These are phyloP conservation scores for Hydropsyche tenuis DNA, from an alignment of 1,140 invertebrate genomes.

Conservation along the genomic window DNA sequence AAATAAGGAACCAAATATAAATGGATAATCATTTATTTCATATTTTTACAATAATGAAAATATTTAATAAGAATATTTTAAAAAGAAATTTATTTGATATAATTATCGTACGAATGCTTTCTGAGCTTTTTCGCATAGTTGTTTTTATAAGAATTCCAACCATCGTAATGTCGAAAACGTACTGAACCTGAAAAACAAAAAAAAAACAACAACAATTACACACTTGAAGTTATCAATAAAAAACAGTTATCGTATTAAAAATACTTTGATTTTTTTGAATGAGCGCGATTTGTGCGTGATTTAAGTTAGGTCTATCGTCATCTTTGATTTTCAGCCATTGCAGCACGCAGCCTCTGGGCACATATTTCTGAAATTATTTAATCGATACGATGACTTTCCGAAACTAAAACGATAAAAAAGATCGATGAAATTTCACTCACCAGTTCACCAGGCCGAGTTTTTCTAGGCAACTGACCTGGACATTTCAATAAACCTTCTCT, in stretches of 20 bases:
- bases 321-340: constrained; percentile 14
- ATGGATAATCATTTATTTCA: too few relatives aligned
- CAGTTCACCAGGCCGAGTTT: background rate
- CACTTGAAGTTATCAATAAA: background rate
- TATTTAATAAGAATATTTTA: too few relatives aligned
- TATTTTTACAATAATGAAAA: too few relatives aligned
- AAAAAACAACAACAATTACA: background rate
- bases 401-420: too few relatives aligned
- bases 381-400: constrained; percentile 3
- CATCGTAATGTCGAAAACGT: constrained; percentile 21
- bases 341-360: constrained; percentile 2
- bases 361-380: constrained; percentile 7
- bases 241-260: background rate
- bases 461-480: constrained; percentile 2
- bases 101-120: background rate
- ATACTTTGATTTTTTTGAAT: background rate
- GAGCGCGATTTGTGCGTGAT: background rate
- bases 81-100: background rate
- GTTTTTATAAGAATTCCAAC: constrained; percentile 10
- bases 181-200: background rate
- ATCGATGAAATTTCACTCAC: background rate
- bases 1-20: too few relatives aligned
- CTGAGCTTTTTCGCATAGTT: background rate
- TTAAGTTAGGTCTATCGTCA: background rate
- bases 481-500: constrained; percentile 12